Conservation (phyloP, 2,797 vertebrate genomes). For the Eutrigla gurnardus region DNA sequence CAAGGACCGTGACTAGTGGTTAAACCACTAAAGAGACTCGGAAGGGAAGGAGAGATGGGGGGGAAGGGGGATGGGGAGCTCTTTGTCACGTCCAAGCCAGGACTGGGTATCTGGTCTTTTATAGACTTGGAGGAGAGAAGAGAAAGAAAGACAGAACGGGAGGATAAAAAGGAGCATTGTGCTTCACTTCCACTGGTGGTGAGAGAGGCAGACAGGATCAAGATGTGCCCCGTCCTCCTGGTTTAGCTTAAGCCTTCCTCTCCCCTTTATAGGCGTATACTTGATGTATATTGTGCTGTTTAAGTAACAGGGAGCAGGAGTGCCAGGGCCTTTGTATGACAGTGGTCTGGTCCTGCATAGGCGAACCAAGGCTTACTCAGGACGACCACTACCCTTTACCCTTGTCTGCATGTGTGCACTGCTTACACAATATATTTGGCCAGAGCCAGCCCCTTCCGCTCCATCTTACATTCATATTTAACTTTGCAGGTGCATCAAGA, state of each 20-base stretch:
- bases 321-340: conserved; percentile 47
- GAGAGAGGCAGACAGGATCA: conserved; percentile 48
- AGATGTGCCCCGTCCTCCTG: conserved; percentile 28
- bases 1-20: conserved; percentile 82
- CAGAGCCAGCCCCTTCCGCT: background rate
- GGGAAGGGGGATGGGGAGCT: conserved; percentile 10
- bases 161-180: conserved; percentile 28
- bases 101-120: conserved; percentile 76
- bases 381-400: conserved; percentile 66
- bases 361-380: conserved; percentile 69
- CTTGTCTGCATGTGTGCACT: conserved; percentile 69
- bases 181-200: conserved; percentile 56
- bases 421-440: conserved; percentile 69
- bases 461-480: background rate
- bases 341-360: conserved; percentile 59
- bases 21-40: conserved; percentile 35
- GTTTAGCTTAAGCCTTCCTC: conserved; percentile 38
- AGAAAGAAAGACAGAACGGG: conserved; percentile 28
- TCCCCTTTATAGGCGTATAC: conserved; percentile 45
- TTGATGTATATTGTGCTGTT: conserved; percentile 43
- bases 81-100: conserved; percentile 80
- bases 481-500: background rate
- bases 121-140: conserved; percentile 49
- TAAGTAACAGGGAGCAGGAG: conserved; percentile 43
- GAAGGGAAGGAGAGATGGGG: conserved; percentile 28